Evolutionary conservation across 2,888 invertebrate genomes (phyloP), one percentile per base, ranked within the genome.

Genomic region (Minunthozetes semirufus): DNA sequence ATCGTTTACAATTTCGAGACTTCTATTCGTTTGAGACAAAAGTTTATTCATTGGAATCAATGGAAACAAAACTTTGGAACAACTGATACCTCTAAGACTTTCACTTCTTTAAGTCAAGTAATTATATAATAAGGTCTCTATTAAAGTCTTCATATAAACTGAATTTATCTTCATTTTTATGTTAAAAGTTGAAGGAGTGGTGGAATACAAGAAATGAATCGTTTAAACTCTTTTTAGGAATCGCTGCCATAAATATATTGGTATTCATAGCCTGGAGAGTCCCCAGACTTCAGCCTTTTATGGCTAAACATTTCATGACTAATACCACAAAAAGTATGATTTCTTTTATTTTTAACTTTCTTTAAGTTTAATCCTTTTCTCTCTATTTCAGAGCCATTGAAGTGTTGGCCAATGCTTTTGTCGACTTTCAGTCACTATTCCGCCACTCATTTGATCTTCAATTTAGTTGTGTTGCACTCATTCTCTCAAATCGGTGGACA

Each of bases 371-470:
- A 11, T 25, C 8, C 59, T 63, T 72, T 63, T 50, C 61, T 42
- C 48, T 25, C 38, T 38, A 56, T 74, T 50, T 38, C 9, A 33
- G 48, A 72, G 72, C 63, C 27, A 17, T 46, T 75, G 38, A 53
- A 68, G 53, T 93, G 92, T 82, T 87, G 89, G 84, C 93, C 97
- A 4, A 94, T 97, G 94, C 82, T 96, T 72, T 84, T 96, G 5
- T 94, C 94, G n/a, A 91, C 91, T 46, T 98, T 98, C 84, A 97
- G 96, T 81, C 98, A 98, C 83, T 90, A 90, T 81, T 91, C 91
- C 0, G 83, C 88, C 50, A 84, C 93, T 78, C 98, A 98, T 85
- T 86, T 97, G 76, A 88, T 89, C 79, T 89, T 91, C 73, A 99
- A 99, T 84, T 98, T 99, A 97, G 96, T 92, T 84, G 97, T 95